These are phyloP conservation scores for Zelostemma sp. DNA, from an alignment of 1,140 invertebrate genomes.

Conservation along the genomic window DNA sequence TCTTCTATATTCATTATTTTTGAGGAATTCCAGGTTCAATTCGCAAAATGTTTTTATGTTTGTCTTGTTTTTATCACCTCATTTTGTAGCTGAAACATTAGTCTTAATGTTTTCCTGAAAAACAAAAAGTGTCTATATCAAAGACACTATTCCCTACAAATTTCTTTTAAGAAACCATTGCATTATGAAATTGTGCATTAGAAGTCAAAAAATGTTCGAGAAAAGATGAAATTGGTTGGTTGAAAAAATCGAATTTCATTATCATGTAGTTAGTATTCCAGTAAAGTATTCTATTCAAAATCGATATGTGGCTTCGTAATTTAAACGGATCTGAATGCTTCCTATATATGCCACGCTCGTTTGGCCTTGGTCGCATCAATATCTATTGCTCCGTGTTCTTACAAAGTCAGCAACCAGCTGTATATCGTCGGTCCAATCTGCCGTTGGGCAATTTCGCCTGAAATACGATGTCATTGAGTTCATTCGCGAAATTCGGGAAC, in stretches of 20 bases:
- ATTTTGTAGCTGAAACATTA: too few relatives aligned
- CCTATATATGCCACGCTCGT: slow-evolving; percentile 19
- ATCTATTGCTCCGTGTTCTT: slow-evolving; percentile 53
- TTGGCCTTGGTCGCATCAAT: slow-evolving; percentile 45
- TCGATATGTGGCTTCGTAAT: not conserved
- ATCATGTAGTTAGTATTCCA: not conserved
- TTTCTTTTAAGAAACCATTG: too few relatives aligned
- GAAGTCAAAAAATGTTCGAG: too few relatives aligned
- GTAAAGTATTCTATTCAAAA: not conserved
- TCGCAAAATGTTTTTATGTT: too few relatives aligned
- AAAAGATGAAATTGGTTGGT: too few relatives aligned
- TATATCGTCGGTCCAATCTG: slow-evolving; percentile 72
- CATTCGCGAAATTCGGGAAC: slow-evolving; percentile 55
- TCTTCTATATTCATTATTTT: too few relatives aligned
- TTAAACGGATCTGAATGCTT: slow-evolving; percentile 8
- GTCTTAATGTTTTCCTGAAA: too few relatives aligned
- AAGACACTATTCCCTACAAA: too few relatives aligned
- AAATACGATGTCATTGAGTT: slow-evolving; percentile 70
- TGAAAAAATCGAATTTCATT: not conserved
- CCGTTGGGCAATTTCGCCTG: slow-evolving; percentile 67
- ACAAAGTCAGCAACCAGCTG: slow-evolving; percentile 57
- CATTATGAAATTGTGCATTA: too few relatives aligned
- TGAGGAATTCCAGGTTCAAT: too few relatives aligned
- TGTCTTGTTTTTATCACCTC: too few relatives aligned
- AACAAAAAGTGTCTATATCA: too few relatives aligned